Conservation (phyloP, 1,140 invertebrate species). For the Yoshiicerus persimilis region DNA sequence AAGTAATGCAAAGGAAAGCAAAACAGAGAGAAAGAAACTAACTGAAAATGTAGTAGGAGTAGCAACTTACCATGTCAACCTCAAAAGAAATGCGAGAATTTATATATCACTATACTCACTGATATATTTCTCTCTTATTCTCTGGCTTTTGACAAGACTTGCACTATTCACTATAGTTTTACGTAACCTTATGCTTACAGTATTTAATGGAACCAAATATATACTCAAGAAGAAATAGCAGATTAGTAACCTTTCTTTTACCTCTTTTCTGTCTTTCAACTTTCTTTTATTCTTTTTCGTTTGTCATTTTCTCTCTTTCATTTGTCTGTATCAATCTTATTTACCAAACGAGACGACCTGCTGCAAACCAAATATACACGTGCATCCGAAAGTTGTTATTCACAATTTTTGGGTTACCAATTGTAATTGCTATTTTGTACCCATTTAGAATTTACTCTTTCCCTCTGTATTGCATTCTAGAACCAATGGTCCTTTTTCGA, state of each 20-base stretch:
- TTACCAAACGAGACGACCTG: neutral
- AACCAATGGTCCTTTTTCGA: too few relatives aligned
- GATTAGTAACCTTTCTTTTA: neutral
- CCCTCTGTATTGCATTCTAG: too few relatives aligned
- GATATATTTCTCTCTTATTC: neutral
- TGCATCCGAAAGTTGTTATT: too few relatives aligned
- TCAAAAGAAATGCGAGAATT: neutral
- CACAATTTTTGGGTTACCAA: too few relatives aligned
- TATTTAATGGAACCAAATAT: neutral
- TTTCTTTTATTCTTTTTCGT: conserved; percentile 20
- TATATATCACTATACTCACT: neutral
- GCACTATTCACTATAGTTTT: neutral
- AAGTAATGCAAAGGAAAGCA: neutral
- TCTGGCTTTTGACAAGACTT: neutral
- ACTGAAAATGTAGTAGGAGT: neutral
- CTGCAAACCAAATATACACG: neutral
- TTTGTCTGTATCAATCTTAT: neutral
- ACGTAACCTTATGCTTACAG: neutral
- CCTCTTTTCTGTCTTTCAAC: neutral
- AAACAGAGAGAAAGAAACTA: neutral
- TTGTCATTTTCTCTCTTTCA: conserved; percentile 3
- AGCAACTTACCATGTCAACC: neutral
- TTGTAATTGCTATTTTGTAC: too few relatives aligned
- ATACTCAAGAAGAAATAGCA: neutral
- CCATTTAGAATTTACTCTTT: too few relatives aligned